These are phyloP conservation scores for Echinops telfairi DNA, from an alignment of 2,113 vertebrate genomes.

Conservation along the genomic window DNA sequence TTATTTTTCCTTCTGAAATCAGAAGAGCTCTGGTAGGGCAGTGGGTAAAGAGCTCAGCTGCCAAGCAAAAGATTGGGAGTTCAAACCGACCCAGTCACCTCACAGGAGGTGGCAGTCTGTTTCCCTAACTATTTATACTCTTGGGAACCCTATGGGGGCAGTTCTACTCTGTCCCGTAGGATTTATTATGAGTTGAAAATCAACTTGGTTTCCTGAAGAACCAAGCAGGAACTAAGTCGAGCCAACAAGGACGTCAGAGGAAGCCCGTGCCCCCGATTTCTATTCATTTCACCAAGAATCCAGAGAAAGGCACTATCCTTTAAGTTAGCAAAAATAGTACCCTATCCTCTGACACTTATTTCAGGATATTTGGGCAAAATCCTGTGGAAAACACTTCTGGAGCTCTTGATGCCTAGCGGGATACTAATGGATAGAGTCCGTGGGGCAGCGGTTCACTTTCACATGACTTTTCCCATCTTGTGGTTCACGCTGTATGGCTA, in stretches of 20 bases:
- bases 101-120: not conserved
- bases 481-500: no score
- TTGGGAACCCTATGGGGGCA: not conserved
- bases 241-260: not conserved
- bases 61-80: no score
- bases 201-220: not conserved
- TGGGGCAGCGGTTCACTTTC: no score
- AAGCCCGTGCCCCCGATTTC: not conserved
- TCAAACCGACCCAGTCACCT: not conserved
- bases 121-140: not conserved
- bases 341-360: constrained; percentile 61
- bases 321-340: constrained; percentile 61
- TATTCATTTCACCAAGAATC: constrained; percentile 26
- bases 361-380: constrained; percentile 24
- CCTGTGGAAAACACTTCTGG: constrained; percentile 67
- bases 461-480: no score
- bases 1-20: not conserved
- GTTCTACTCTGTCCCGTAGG: not conserved
- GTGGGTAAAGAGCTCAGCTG: not conserved
- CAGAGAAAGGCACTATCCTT: constrained; percentile 5
- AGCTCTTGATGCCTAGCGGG: not conserved
- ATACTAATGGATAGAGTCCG: not conserved
- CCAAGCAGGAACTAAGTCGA: constrained; percentile 7
- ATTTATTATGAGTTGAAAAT: not conserved
- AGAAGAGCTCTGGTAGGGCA: not conserved